Conservation (phyloP, 2,888 invertebrate genomes). For the Cantharis rustica region DNA sequence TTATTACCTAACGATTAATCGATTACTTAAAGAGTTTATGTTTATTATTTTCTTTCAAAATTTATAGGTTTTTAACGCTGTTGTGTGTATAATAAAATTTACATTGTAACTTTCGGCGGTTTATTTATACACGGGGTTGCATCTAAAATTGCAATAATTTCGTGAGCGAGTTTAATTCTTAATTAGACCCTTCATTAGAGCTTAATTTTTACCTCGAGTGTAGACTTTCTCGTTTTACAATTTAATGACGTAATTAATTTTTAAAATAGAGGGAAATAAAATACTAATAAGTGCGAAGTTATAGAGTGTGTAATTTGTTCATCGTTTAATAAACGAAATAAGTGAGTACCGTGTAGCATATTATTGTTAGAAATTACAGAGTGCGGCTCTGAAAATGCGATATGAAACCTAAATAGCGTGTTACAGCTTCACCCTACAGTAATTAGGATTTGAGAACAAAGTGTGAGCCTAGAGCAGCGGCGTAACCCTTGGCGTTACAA, state of each 20-base stretch:
- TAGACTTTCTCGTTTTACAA: background rate
- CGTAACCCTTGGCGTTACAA: constrained; percentile 27
- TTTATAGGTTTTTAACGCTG: background rate
- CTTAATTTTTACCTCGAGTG: background rate
- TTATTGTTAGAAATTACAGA: constrained; percentile 31
- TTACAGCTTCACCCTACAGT: constrained; percentile 41
- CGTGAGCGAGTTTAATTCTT: background rate
- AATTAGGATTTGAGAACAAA: constrained; percentile 50
- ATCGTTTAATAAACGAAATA: constrained; percentile 13
- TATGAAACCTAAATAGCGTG: constrained; percentile 44
- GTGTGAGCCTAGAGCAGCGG: constrained; percentile 41
- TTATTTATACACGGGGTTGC: background rate
- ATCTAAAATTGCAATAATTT: background rate
- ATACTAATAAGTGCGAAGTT: constrained; percentile 4
- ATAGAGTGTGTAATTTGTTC: background rate
- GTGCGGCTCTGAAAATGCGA: constrained; percentile 40
- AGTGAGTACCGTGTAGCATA: constrained; percentile 16
- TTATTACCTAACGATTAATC: background rate
- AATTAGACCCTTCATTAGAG: background rate
- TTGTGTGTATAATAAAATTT: background rate
- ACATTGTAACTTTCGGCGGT: background rate
- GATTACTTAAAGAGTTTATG: background rate
- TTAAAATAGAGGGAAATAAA: background rate
- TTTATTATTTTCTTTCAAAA: background rate
- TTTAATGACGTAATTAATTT: constrained; percentile 4